These are phyloP conservation scores for Staurois parvus DNA, from an alignment of 2,797 vertebrate species.

Conservation along the genomic window DNA sequence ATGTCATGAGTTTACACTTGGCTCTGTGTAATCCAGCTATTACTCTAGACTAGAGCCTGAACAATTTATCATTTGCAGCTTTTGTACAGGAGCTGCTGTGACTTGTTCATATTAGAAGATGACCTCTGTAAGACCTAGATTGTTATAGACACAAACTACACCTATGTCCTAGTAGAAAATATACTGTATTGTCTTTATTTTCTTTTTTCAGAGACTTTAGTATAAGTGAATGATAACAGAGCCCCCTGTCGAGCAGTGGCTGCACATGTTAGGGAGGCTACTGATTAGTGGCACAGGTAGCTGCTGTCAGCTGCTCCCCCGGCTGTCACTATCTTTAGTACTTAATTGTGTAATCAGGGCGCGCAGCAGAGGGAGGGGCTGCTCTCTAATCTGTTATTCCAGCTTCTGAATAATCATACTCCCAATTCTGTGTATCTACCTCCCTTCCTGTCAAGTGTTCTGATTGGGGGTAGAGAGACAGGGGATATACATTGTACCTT, in stretches of 20 bases:
- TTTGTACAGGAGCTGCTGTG: neutral
- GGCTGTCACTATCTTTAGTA: conserved; percentile 60
- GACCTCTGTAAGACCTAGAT: neutral
- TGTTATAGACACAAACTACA: conserved; percentile 1
- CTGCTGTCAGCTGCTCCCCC: conserved; percentile 48
- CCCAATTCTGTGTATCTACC: conserved; percentile 36
- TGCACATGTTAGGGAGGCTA: conserved; percentile 21
- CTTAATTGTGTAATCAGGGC: conserved; percentile 56
- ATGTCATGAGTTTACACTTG: too few species aligned
- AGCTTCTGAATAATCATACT: conserved; percentile 57
- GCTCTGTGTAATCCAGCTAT: too few species aligned
- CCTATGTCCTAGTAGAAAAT: conserved; percentile 18
- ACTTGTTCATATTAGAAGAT: neutral
- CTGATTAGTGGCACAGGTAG: conserved; percentile 56
- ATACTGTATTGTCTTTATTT: conserved; percentile 9
- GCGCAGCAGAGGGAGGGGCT: conserved; percentile 23
- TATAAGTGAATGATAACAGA: conserved; percentile 29
- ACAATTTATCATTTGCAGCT: neutral
- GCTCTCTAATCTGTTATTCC: conserved; percentile 57
- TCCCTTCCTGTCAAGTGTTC: conserved; percentile 22
- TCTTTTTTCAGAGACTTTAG: neutral
- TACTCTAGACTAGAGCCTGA: too few species aligned
- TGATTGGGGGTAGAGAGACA: conserved; percentile 31
- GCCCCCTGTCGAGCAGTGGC: conserved; percentile 43
- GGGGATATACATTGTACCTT: conserved; percentile 24